Evolutionary conservation across 1,140 invertebrate genomes (phyloP).

Genomic region (Cotesia chilonis): DNA sequence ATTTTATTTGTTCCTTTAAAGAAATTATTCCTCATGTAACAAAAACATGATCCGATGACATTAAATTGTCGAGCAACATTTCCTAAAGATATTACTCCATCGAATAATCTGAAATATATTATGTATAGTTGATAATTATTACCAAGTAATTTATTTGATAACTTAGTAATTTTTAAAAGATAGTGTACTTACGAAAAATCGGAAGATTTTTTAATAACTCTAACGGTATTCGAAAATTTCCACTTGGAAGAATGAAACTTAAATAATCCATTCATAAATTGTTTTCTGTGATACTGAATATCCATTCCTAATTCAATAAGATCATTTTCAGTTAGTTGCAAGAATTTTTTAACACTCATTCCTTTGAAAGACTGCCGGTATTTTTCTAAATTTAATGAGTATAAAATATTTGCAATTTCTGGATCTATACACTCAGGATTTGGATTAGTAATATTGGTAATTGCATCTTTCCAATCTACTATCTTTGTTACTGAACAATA

Average conservation of each 20-base stretch:
- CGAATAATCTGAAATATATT: conserved; percentile 50
- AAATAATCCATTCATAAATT: conserved; percentile 61
- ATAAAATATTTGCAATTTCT: conserved; percentile 58
- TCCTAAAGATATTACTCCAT: conserved; percentile 48
- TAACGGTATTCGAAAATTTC: conserved; percentile 55
- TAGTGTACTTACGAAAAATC: conserved; percentile 42
- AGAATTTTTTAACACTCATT: conserved; percentile 65
- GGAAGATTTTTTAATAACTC: conserved; percentile 39
- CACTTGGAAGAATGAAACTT: conserved; percentile 68
- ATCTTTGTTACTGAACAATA: conserved; percentile 34
- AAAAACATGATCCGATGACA: conserved; percentile 55
- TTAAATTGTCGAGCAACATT: conserved; percentile 50
- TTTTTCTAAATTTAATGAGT: conserved; percentile 68
- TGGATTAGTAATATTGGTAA: conserved; percentile 43
- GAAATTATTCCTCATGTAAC: conserved; percentile 49
- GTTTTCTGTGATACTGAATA: conserved; percentile 66
- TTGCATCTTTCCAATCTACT: conserved; percentile 53
- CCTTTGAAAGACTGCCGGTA: conserved; percentile 59
- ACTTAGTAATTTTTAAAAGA: conserved; percentile 20
- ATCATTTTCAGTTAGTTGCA: conserved; percentile 66
- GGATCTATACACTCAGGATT: conserved; percentile 44
- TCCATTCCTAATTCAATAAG: conserved; percentile 65
- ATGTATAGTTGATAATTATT: neutral
- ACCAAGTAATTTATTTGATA: conserved; percentile 18
- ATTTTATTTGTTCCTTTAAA: conserved; percentile 37